phyloP scores from a whole-genome alignment of 2,888 invertebrate species.

The Ichneumoninae sp. region DNA sequence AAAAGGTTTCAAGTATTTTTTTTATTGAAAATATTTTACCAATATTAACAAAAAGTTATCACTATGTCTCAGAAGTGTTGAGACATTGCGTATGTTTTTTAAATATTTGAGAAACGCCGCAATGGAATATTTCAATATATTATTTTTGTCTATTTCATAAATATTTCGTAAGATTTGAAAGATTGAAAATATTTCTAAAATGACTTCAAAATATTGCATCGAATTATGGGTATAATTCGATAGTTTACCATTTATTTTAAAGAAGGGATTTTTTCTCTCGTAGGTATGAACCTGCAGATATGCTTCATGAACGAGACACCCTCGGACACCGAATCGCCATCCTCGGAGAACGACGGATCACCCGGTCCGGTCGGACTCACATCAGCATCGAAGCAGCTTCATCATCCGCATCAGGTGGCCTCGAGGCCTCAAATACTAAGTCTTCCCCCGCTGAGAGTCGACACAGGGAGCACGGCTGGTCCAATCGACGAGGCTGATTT shows the following conservation, averaged over 20 bases:
- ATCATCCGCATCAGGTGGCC: slow-evolving; percentile 63
- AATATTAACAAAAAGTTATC: no score
- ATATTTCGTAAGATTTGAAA: no score
- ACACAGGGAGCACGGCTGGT: slow-evolving; percentile 75
- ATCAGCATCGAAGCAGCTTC: slow-evolving; percentile 65
- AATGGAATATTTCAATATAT: no score
- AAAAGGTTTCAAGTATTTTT: no score
- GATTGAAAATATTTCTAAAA: no score
- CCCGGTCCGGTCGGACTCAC: slow-evolving; percentile 72
- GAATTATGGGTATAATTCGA: neutral
- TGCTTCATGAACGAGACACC: slow-evolving; percentile 98
- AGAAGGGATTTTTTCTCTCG: slow-evolving; percentile 70
- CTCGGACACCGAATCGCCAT: slow-evolving; percentile 92
- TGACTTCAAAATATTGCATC: no score
- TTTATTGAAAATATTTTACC: no score
- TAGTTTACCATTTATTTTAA: slow-evolving; percentile 15
- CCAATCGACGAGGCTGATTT: slow-evolving; percentile 90
- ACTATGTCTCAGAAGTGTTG: no score
- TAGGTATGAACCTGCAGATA: slow-evolving; percentile 97
- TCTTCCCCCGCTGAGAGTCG: slow-evolving; percentile 81
- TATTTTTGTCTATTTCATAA: no score
- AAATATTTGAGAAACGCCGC: no score
- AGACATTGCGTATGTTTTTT: no score
- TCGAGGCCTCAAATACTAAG: slow-evolving; percentile 80
- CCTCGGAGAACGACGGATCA: slow-evolving; percentile 88